Base-by-base conservation (phyloP, 2,797 vertebrate species). In the Acestrorhynchus altus region DNA sequence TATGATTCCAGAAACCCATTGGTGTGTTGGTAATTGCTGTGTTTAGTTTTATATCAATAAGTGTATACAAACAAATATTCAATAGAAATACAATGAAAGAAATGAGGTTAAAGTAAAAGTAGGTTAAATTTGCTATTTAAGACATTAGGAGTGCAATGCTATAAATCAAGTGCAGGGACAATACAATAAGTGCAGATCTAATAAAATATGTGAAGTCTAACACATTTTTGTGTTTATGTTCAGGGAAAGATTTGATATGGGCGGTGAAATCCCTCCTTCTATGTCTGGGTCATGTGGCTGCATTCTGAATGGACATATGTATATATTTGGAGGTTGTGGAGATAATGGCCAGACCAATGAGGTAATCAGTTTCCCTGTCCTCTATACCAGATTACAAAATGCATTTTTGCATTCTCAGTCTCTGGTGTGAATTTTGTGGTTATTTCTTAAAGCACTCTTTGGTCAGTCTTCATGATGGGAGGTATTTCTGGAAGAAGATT, bases 281-380 rank as follows among this genome's bases (percentile, higher is more conserved):
- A 96, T 98, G 96, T 99, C 97, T 0, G 97, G 97, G 73, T 94
- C 94, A 74, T 99, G 97, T 61, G 93, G 95, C 76, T 95, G 95
- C 8, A 95, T 89, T 82, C 86, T 98, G 71, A 90, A 95, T 63
- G 96, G 95, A 68, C 90, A 93, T 79, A 88, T 98, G 71, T 97
- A 95, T 87, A 92, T 98, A 87, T 99, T 99, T 88, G 97, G 97
- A 87, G 97, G 97, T 80, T 98, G 96, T 88, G 92, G 96, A 89
- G 94, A 98, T 82, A 94, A 94, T 83, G 96, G 96, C 86, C 97
- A 97, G 88, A 97, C 95, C 72, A 98, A 97, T 86, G 90, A 94
- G 93, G 97, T 98, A 73, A 69, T 26, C 7, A 8, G 11, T 39
- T 4, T 22, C 8, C 9, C 22, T 44, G 4, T 20, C 12, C 31